phyloP scores from a whole-genome alignment of 1,140 invertebrate genomes.

The Hylaeus anthracinus region DNA sequence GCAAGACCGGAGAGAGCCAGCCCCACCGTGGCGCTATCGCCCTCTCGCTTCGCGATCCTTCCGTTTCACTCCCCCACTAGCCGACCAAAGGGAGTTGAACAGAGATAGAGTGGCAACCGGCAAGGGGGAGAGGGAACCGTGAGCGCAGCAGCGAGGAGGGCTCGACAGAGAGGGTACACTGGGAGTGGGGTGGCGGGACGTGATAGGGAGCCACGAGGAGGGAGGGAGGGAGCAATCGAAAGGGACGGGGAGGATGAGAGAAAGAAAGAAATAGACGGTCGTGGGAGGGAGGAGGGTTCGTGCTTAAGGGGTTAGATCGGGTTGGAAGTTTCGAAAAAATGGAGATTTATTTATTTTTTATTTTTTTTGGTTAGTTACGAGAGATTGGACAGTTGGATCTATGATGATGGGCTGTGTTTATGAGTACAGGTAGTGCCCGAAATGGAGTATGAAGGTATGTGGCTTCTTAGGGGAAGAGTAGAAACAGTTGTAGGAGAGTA shows the following conservation, averaged over 20 bases:
- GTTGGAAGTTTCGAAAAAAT: no score
- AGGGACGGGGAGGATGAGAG: slow-evolving; percentile 42
- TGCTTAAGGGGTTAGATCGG: no score
- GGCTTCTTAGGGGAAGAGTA: no score
- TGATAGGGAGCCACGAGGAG: slow-evolving; percentile 24
- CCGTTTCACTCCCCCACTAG: slow-evolving; percentile 29
- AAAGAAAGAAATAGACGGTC: slow-evolving; percentile 33
- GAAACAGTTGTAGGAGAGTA: no score
- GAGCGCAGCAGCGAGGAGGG: slow-evolving; percentile 59
- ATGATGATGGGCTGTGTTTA: no score
- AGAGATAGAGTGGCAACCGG: slow-evolving; percentile 30
- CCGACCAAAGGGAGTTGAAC: slow-evolving; percentile 32
- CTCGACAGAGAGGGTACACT: slow-evolving; percentile 42
- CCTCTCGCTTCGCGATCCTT: slow-evolving; percentile 53
- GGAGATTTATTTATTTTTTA: no score
- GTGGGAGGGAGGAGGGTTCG: not conserved
- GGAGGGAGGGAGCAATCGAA: slow-evolving; percentile 48
- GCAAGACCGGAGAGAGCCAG: slow-evolving; percentile 79
- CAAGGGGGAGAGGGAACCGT: slow-evolving; percentile 46
- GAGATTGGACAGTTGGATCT: no score
- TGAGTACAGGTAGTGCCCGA: no score
- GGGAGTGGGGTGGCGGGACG: slow-evolving; percentile 45
- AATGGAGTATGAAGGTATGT: no score
- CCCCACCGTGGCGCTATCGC: slow-evolving; percentile 65
- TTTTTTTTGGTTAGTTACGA: no score